These are phyloP conservation scores for Cheilosia soror DNA, from an alignment of 2,888 invertebrate species.

Conservation along the genomic window DNA sequence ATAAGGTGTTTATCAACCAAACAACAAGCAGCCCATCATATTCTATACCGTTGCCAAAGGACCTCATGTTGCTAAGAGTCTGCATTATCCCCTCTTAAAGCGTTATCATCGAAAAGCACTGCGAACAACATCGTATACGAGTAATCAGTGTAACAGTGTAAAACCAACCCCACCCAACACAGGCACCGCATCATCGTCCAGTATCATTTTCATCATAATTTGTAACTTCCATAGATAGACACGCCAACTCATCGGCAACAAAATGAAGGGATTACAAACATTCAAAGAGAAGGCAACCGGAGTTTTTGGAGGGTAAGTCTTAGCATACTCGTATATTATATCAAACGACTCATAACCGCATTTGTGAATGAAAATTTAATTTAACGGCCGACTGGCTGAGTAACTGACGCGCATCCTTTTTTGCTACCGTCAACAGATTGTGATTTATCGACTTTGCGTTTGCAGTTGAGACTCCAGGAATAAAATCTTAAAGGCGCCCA, in stretches of 20 bases:
- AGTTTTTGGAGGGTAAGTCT: conserved; percentile 83
- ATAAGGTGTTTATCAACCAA: conserved; percentile 54
- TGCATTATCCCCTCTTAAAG: conserved; percentile 73
- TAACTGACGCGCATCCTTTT: conserved; percentile 78
- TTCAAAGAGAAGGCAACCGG: conserved; percentile 83
- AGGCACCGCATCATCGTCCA: conserved; percentile 52
- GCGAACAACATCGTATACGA: conserved; percentile 45
- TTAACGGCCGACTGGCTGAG: conserved; percentile 82
- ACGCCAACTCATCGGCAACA: conserved; percentile 70
- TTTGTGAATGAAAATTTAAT: conserved; percentile 80
- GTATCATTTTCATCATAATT: conserved; percentile 71
- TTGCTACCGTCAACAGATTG: conserved; percentile 36
- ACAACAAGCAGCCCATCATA: conserved; percentile 36
- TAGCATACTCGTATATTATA: conserved; percentile 7
- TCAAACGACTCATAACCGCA: conserved; percentile 56
- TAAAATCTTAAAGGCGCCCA: conserved; percentile 73
- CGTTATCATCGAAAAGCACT: conserved; percentile 68
- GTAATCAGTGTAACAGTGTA: conserved; percentile 44
- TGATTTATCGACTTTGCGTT: conserved; percentile 66
- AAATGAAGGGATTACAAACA: conserved; percentile 83
- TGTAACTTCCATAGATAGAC: conserved; percentile 71
- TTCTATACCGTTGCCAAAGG: conserved; percentile 34
- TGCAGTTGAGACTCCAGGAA: conserved; percentile 12
- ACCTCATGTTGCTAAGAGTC: conserved; percentile 60
- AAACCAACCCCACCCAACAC: conserved; percentile 20